Percentiles rank a stretch among this genome's conserved stretches.
These are phyloP conservation scores for Sardina pilchardus DNA, from an alignment of 2,113 vertebrate genomes.

Conservation along the genomic window DNA sequence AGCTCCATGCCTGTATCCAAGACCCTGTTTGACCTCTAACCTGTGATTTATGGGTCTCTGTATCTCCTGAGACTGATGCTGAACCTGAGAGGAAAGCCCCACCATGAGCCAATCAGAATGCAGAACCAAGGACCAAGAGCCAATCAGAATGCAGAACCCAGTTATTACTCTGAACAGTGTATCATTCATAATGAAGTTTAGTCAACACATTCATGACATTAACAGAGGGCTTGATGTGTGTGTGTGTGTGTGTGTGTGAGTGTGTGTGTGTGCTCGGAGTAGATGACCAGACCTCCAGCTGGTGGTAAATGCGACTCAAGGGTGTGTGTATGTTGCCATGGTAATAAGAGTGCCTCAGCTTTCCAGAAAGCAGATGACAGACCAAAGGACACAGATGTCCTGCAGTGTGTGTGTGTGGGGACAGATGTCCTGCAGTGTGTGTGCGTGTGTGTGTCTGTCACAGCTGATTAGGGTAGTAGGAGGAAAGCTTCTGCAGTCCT, in stretches of 20 bases:
- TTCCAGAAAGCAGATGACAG: conserved; percentile 2
- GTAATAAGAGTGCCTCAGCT: neutral
- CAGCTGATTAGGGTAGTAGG: too few relatives aligned
- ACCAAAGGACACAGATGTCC: neutral
- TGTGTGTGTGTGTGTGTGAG: neutral
- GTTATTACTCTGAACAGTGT: neutral
- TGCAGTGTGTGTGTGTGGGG: neutral
- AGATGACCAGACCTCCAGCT: neutral
- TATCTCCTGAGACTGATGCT: neutral
- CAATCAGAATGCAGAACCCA: neutral
- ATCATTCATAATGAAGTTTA: neutral
- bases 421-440: neutral
- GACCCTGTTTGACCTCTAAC: too few relatives aligned
- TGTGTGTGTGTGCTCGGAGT: neutral
- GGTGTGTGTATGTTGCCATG: neutral
- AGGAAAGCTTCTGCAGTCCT: too few relatives aligned
- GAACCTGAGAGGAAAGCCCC: neutral
- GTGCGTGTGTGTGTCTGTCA: neutral
- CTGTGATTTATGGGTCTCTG: too few relatives aligned
- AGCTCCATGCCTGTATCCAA: too few relatives aligned
- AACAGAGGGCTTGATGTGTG: neutral
- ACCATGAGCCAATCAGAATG: neutral
- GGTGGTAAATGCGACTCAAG: neutral
- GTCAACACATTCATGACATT: neutral
- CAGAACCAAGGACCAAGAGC: neutral